phyloP scores from a whole-genome alignment of 2,888 invertebrate species.

The Pemphredon lugubris region DNA sequence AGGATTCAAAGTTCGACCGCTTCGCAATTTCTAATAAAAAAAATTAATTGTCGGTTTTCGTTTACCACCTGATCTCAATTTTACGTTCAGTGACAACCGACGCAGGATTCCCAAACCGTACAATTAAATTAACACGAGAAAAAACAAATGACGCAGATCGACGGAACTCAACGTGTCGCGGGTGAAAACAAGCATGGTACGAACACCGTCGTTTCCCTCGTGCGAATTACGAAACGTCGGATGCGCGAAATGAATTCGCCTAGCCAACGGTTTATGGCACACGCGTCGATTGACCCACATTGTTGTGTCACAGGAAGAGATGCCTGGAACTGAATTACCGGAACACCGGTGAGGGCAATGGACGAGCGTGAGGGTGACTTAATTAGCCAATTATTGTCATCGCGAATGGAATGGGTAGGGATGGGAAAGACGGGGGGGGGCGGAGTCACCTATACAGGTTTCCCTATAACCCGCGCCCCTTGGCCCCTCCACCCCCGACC shows the following conservation, averaged over 20 bases:
- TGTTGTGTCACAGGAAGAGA: slow-evolving; percentile 55
- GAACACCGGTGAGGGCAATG: slow-evolving; percentile 53
- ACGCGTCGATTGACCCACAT: slow-evolving; percentile 66
- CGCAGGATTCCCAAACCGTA: no score
- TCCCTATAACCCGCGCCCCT: slow-evolving; percentile 32
- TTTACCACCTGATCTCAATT: no score
- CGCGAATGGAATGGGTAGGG: slow-evolving; percentile 27
- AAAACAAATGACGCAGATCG: no score
- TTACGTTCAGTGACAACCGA: no score
- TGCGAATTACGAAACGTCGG: slow-evolving; percentile 22
- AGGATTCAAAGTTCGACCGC: no score
- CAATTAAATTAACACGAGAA: no score
- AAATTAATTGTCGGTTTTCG: no score
- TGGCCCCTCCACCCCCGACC: no score
- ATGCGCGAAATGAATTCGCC: slow-evolving; percentile 53
- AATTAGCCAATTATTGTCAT: slow-evolving; percentile 64
- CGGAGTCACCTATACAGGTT: slow-evolving; percentile 15
- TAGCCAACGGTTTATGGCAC: slow-evolving; percentile 48
- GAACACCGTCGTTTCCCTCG: no score
- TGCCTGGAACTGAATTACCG: slow-evolving; percentile 56
- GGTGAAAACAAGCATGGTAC: no score
- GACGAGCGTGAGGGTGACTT: slow-evolving; percentile 63
- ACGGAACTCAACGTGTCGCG: background rate
- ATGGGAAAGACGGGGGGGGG: background rate
- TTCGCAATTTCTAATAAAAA: no score